Evolutionary conservation across 2,113 vertebrate species (phyloP), one percentile per base, ranked within the genome.

Genomic region (Chauna torquata): DNA sequence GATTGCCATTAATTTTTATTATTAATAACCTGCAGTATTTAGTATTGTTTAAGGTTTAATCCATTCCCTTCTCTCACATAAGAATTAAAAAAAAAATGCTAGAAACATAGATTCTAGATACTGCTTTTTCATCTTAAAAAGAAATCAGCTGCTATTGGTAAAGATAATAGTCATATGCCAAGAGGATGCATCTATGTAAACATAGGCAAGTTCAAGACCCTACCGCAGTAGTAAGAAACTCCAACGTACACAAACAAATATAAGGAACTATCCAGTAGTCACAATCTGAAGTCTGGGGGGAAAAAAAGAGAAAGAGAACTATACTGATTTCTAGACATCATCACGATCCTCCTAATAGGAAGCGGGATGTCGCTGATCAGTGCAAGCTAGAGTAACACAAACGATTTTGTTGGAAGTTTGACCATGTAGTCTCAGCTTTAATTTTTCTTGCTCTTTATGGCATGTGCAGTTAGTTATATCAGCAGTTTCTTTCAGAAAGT

Each of bases 361-460:
- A 16, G 2, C 7, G 1, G 86, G 47, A 61, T n/a, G 36, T 54
- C 38, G 25, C 3, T 61, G 14, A 54, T 42, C 30, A 36, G 3
- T 10, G 70, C 44, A 22, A 92, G 36, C 32, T 25, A n/a, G 3
- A 74, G 16, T 17, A 82, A 69, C 8, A 38, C 3, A 2, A 50
- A 42, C 17, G 49, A 3, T 30, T 82, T 47, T 62, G 30, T 22
- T 68, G 25, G 24, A 45, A 18, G 17, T 50, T 57, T 83, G n/a
- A 64, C 44, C 2, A 1, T 6, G 3, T 27, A 42, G 36, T 40
- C 1, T 0, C 27, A 84, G 20, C 17, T 85, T 30, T 3, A 8
- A 30, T 64, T 75, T n/a, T 70, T 28, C 14, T 38, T 62, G 30
- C 8, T 81, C 30, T 9, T 82, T 13, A 24, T 6, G 4, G 23